phyloP scores from a whole-genome alignment of 2,113 vertebrate species.

The Menura novaehollandiae region DNA sequence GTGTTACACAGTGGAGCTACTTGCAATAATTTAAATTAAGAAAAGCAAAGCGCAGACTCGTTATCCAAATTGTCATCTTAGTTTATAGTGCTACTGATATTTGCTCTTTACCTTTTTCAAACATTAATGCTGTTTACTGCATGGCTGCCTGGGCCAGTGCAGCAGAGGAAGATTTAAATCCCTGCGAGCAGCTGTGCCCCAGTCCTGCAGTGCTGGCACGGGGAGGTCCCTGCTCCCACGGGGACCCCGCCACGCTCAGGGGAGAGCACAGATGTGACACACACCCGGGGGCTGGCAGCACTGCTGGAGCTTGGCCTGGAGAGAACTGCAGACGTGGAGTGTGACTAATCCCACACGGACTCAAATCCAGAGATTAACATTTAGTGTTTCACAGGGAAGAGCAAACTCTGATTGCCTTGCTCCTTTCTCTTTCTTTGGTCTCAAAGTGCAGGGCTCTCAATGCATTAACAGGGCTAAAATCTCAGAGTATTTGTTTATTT shows the following conservation, averaged over 20 bases:
- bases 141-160: not conserved
- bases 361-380: not conserved
- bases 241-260: not conserved
- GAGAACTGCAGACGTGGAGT: not conserved
- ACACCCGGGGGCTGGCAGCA: too few relatives aligned
- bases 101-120: constrained; percentile 44
- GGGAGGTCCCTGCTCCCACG: not conserved
- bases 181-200: not conserved
- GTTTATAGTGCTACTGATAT: not conserved
- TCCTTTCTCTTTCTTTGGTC: not conserved
- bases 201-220: not conserved
- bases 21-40: constrained; percentile 7
- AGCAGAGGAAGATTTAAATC: not conserved
- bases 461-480: not conserved
- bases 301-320: not conserved
- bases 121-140: constrained; percentile 31
- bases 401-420: not conserved
- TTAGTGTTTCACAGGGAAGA: not conserved
- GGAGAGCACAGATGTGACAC: not conserved
- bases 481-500: not conserved
- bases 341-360: not conserved
- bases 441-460: not conserved
- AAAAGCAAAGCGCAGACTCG: not conserved
- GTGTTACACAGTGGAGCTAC: not conserved
- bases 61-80: constrained; percentile 24